Evolutionary conservation across 2,113 vertebrate species (phyloP).

Genomic region (Phyllopteryx taeniolatus): DNA sequence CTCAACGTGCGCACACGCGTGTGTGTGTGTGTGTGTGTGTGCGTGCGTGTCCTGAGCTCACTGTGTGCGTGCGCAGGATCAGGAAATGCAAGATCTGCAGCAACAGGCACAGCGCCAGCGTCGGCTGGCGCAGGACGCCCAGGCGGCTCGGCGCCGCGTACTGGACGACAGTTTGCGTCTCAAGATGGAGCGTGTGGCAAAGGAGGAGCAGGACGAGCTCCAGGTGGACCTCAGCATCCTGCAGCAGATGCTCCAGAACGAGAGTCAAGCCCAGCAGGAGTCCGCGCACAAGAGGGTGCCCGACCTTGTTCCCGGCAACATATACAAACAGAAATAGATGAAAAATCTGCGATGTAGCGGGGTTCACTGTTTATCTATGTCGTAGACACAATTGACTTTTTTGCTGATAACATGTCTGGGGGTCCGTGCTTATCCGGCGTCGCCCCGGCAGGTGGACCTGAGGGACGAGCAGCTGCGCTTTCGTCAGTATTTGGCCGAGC

Average conservation of each 20-base stretch:
- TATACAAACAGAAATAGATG: too few relatives aligned
- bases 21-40: too few relatives aligned
- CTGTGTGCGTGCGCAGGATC: constrained; percentile 58
- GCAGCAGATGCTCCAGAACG: constrained; percentile 61
- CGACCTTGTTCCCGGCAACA: too few relatives aligned
- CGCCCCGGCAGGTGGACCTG: constrained; percentile 67
- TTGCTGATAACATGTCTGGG: too few relatives aligned
- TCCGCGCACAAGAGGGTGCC: constrained; percentile 77
- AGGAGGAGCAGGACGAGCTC: constrained; percentile 75
- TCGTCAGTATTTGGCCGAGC: constrained; percentile 71
- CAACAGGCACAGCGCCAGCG: constrained; percentile 71
- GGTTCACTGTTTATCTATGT: too few relatives aligned
- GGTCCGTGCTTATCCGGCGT: background rate
- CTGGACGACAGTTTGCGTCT: constrained; percentile 70
- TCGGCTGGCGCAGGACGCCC: constrained; percentile 54
- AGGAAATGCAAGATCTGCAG: constrained; percentile 63
- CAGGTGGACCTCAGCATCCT: constrained; percentile 76
- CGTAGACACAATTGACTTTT: too few relatives aligned
- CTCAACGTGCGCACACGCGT: too few relatives aligned
- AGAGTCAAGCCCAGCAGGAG: constrained; percentile 59
- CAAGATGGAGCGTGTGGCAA: constrained; percentile 70
- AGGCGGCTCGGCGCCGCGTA: constrained; percentile 52
- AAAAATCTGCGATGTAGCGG: too few relatives aligned
- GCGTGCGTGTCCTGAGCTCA: background rate
- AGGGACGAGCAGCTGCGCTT: constrained; percentile 77